Conservation (phyloP, 2,888 invertebrate species). For the Drosophila subquinaria region DNA sequence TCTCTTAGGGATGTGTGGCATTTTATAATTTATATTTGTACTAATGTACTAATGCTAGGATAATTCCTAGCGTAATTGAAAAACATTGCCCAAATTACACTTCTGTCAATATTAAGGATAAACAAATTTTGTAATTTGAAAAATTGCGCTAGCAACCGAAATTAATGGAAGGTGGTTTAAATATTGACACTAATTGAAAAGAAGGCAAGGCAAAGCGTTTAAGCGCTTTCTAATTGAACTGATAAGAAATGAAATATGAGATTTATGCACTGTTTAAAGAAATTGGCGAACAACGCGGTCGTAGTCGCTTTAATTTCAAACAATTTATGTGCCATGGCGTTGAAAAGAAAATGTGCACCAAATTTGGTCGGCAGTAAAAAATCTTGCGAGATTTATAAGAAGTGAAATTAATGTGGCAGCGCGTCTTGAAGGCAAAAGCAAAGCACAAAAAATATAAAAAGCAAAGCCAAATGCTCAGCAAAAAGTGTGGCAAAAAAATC, state of each 20-base stretch:
- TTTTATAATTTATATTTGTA: constrained; percentile 2
- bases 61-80: constrained; percentile 36
- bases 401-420: constrained; percentile 82
- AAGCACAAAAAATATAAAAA: constrained; percentile 23
- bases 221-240: constrained; percentile 31
- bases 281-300: neutral
- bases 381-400: constrained; percentile 78
- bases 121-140: constrained; percentile 44
- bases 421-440: constrained; percentile 46
- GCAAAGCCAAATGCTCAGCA: constrained; percentile 27
- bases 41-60: too few relatives aligned
- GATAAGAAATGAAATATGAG: constrained; percentile 69
- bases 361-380: constrained; percentile 47
- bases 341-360: constrained; percentile 40
- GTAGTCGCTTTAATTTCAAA: constrained; percentile 46
- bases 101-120: constrained; percentile 46
- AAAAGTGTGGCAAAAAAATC: constrained; percentile 43
- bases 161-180: constrained; percentile 70
- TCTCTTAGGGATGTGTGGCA: neutral
- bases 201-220: constrained; percentile 27
- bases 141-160: constrained; percentile 44
- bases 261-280: constrained; percentile 48
- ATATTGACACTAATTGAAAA: constrained; percentile 78
- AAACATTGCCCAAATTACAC: constrained; percentile 42
- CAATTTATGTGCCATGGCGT: constrained; percentile 59